Evolutionary conservation across 2,797 vertebrate species (phyloP).

Genomic region (Okamejei kenojei): DNA sequence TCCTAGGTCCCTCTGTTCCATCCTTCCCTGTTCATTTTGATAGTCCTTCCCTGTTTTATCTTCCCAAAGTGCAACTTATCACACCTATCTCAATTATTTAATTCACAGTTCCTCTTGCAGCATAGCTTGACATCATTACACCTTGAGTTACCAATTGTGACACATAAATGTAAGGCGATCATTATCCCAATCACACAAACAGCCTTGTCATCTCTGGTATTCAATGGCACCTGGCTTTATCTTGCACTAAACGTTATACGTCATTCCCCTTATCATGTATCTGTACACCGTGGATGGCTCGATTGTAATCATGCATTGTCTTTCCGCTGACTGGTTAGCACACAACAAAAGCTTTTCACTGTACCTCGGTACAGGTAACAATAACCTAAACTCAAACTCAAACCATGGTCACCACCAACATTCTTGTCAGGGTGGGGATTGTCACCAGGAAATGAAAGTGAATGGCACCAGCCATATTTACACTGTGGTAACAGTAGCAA

Average conservation of each 20-base stretch:
- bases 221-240: background rate
- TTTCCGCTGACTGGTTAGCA: no score
- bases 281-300: no score
- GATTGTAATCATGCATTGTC: no score
- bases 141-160: background rate
- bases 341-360: no score
- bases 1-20: no score
- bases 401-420: background rate
- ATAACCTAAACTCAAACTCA: background rate
- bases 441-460: background rate
- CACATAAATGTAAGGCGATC: background rate
- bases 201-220: background rate
- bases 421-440: background rate
- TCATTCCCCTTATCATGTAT: no score
- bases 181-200: background rate
- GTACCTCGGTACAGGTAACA: no score
- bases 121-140: background rate
- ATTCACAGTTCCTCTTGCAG: background rate
- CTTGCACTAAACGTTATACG: no score
- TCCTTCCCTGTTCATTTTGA: no score
- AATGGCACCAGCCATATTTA: background rate
- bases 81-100: background rate
- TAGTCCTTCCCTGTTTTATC: no score
- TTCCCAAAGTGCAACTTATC: no score
- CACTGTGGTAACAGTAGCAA: background rate